Conservation (phyloP, 2,113 vertebrate genomes). For the Regulus satrapa region DNA sequence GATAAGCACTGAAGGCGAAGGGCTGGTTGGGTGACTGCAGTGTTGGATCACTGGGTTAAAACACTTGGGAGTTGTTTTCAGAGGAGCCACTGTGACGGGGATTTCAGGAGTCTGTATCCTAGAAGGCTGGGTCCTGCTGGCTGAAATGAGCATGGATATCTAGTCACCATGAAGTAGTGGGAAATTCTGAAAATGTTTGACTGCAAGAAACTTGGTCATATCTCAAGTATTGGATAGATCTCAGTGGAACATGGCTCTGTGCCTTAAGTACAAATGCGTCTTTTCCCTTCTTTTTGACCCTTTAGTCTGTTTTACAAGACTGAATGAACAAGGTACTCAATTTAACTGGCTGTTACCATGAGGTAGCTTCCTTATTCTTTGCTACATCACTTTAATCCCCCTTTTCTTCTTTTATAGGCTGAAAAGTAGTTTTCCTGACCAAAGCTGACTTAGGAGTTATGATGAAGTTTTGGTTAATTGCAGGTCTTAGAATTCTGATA, state of each 20-base stretch:
- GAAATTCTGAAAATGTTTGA: neutral
- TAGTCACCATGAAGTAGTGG: neutral
- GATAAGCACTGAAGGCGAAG: neutral
- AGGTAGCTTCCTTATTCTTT: neutral
- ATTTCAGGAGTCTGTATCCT: neutral
- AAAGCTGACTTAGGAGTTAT: neutral
- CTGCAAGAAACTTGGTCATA: neutral
- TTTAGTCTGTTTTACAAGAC: neutral
- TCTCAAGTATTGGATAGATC: neutral
- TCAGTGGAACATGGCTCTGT: neutral
- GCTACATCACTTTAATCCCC: neutral
- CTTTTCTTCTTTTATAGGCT: neutral
- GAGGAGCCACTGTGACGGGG: neutral
- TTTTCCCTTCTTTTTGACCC: neutral
- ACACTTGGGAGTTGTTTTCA: neutral
- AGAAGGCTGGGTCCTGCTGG: neutral
- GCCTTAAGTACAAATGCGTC: neutral
- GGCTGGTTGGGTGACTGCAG: neutral
- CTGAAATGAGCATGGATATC: neutral
- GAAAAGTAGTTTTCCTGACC: neutral
- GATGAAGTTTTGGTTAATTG: neutral
- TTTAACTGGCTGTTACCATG: neutral
- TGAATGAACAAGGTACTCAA: neutral
- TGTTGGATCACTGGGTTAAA: neutral
- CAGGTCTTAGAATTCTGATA: neutral